A percentile compares a stretch with the other conserved stretches of the same genome.
Evolutionary conservation across 2,113 vertebrate species (phyloP).

Genomic region (Rhagologus leucostigma): DNA sequence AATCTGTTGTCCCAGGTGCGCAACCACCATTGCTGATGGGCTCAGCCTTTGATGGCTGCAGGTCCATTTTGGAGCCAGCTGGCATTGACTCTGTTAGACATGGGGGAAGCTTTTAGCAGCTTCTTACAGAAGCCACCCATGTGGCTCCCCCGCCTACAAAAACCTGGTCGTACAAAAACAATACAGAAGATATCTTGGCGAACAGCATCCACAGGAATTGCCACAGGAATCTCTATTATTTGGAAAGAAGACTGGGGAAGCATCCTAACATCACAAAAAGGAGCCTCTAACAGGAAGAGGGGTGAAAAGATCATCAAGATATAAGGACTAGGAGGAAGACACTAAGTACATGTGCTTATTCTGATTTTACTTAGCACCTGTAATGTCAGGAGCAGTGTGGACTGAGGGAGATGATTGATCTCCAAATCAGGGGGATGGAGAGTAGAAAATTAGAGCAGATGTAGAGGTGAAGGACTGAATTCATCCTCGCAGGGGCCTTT

Average conservation of each 20-base stretch:
- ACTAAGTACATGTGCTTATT: not conserved
- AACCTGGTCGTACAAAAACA: not conserved
- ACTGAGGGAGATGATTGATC: not conserved
- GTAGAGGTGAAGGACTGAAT: not conserved
- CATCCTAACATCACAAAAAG: not conserved
- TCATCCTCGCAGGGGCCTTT: not conserved
- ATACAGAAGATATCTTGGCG: not conserved
- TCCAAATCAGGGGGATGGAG: not conserved
- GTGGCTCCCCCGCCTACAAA: not conserved
- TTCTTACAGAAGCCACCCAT: not conserved
- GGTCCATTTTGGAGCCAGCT: not conserved
- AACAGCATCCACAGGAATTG: not conserved
- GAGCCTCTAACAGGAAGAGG: not conserved
- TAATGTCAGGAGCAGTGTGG: not conserved
- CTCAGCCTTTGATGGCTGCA: not conserved
- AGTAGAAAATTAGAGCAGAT: not conserved
- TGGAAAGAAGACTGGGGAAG: not conserved
- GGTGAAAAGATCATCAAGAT: not conserved
- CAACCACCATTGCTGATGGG: rapidly evolving
- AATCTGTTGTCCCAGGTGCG: rapidly evolving
- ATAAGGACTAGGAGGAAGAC: not conserved
- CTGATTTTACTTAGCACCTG: not conserved
- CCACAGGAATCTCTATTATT: not conserved
- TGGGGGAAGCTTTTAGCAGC: not conserved
- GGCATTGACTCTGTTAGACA: not conserved